These are phyloP conservation scores for Vespertilio murinus DNA, from an alignment of 2,797 vertebrate species.

Conservation along the genomic window DNA sequence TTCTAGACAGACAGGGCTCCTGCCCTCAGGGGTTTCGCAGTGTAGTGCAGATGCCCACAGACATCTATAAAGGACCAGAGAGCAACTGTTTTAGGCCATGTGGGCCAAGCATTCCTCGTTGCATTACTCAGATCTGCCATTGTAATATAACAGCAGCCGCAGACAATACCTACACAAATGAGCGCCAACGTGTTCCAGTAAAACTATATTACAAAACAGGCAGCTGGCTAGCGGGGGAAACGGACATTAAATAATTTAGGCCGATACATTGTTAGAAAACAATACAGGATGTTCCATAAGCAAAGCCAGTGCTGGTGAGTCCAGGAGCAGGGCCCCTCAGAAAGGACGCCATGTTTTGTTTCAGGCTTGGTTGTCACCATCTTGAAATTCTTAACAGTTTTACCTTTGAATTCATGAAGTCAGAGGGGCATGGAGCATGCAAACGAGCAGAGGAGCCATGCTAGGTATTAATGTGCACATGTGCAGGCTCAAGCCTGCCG, in stretches of 20 bases:
- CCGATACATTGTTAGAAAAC: not conserved
- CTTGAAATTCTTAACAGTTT: not conserved
- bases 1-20: not conserved
- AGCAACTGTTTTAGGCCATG: not conserved
- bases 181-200: not conserved
- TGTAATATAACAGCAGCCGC: not conserved
- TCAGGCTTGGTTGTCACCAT: not conserved
- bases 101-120: not conserved
- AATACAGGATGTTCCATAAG: not conserved
- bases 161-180: not conserved
- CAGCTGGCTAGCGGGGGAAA: not conserved
- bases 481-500: too few species aligned
- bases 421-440: not conserved
- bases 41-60: not conserved
- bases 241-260: not conserved
- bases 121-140: not conserved
- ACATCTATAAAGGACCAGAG: not conserved
- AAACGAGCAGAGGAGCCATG: not conserved
- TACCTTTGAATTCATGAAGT: not conserved
- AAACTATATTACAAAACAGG: not conserved
- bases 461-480: fast-evolving
- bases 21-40: not conserved
- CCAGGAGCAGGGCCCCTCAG: not conserved
- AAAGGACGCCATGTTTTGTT: not conserved
- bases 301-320: not conserved